Percentiles rank a stretch among this genome's conserved stretches.
Evolutionary conservation across 1,140 invertebrate genomes (phyloP).

Genomic region (Coenobita brevimanus): DNA sequence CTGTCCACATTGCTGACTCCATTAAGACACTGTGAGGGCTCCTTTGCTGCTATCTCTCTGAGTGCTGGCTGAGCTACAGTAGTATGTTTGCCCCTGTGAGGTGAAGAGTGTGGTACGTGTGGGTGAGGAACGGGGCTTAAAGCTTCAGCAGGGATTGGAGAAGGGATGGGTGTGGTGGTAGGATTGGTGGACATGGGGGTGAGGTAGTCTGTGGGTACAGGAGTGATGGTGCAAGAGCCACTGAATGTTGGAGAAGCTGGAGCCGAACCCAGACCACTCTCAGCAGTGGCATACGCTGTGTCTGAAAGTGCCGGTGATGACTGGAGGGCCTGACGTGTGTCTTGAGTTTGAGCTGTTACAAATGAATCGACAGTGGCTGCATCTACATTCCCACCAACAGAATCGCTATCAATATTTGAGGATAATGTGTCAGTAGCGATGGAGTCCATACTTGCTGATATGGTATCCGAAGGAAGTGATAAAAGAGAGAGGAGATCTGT

Average conservation of each 20-base stretch:
- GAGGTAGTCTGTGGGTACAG: slow-evolving; percentile 49
- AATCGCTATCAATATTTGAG: slow-evolving; percentile 24
- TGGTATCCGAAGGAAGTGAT: slow-evolving; percentile 62
- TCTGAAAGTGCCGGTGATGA: slow-evolving; percentile 22
- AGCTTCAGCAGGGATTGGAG: slow-evolving; percentile 37
- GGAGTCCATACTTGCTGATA: slow-evolving; percentile 59
- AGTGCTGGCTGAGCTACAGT: background rate
- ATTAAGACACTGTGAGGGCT: background rate
- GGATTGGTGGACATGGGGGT: slow-evolving; percentile 49
- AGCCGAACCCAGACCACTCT: slow-evolving; percentile 59
- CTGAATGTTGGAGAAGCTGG: slow-evolving; percentile 53
- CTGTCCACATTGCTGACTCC: slow-evolving; percentile 1
- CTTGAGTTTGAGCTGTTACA: background rate
- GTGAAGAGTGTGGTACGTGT: slow-evolving; percentile 29
- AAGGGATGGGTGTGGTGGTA: slow-evolving; percentile 37
- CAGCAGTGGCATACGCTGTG: slow-evolving; percentile 42
- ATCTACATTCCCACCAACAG: background rate
- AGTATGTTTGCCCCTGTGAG: background rate
- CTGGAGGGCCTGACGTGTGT: background rate
- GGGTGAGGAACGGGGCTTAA: slow-evolving; percentile 5
- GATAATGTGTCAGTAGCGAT: slow-evolving; percentile 55
- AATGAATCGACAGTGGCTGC: background rate
- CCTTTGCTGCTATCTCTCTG: background rate
- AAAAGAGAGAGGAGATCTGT: slow-evolving; percentile 59
- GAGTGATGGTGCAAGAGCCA: slow-evolving; percentile 61